Evolutionary conservation across 1,140 invertebrate genomes (phyloP).

Genomic region (Coenobita brevimanus): DNA sequence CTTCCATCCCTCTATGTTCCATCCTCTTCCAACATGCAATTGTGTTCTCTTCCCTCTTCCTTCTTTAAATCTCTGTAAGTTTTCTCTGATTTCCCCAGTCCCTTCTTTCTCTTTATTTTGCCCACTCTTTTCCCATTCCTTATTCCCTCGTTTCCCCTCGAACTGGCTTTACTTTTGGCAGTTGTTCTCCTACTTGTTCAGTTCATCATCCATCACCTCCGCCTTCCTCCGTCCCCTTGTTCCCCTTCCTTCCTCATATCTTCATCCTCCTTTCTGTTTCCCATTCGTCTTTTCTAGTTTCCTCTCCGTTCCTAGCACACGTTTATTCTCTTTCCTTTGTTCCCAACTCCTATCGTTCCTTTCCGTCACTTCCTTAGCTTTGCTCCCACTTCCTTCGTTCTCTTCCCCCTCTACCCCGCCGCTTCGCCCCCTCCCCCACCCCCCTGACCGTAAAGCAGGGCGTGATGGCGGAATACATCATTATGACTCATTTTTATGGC

Average conservation of each 20-base stretch:
- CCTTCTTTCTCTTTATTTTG: too few species aligned
- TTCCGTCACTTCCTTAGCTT: neutral
- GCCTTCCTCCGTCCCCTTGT: neutral
- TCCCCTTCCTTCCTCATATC: too few species aligned
- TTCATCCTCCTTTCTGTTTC: neutral
- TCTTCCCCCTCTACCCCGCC: neutral
- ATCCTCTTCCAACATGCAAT: neutral
- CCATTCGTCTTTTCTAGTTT: neutral
- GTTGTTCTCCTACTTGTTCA: too few species aligned
- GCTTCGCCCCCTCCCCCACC: neutral
- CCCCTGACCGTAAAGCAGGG: slow-evolving; percentile 27
- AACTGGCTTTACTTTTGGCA: too few species aligned
- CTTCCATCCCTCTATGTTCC: neutral
- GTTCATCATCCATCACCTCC: neutral
- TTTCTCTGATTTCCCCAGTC: neutral
- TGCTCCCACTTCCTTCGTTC: too few species aligned
- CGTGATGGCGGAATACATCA: slow-evolving; percentile 56
- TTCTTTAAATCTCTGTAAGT: neutral
- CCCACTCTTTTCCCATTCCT: neutral
- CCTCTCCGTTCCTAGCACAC: neutral
- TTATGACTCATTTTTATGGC: slow-evolving; percentile 63
- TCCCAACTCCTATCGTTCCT: neutral
- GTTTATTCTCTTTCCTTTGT: neutral
- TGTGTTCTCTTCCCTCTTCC: neutral
- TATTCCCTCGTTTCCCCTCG: neutral